Evolutionary conservation across 2,113 vertebrate species (phyloP), one percentile per base, ranked within the genome.

Genomic region (Eulemur rufifrons): DNA sequence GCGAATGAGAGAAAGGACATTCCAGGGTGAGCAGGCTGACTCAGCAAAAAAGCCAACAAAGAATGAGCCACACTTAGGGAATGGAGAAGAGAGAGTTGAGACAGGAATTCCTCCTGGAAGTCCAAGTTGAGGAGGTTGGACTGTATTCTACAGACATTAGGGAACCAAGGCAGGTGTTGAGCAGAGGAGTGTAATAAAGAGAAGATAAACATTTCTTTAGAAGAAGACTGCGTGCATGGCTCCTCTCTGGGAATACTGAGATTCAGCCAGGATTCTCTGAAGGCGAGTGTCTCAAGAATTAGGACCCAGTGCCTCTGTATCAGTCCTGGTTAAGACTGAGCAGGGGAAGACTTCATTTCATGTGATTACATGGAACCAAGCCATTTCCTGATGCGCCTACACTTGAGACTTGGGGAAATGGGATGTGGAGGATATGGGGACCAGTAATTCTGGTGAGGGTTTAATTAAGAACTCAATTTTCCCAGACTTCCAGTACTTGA

Each of bases 391-490:
- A 78, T 21, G 34, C 37, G 47, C 39, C 86, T 91, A 81, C 56
- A 37, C 63, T 91, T 39, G 91, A 97, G 96, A 95, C 74, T 82
- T 86, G 39, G 93, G 89, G 86, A 96, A 81, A 93, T 95, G 95
- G 95, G 69, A 93, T 94, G 84, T 68, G 52, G 86, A 76, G 94
- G 74, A 87, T 86, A 56, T 23, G 89, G 97, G 96, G 89, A 77
- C 97, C 88, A 92, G 93, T 85, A 91, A 97, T 93, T 97, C 97
- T 97, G 96, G 95, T 96, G 97, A 97, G 93, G 93, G 96, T 96
- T 97, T 98, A 98, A 98, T 98, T 98, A 98, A 98, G 97, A 98
- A 93, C 96, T 98, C 95, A 77, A 95, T 98, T 98, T 98, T 34
- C 95, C 97, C 95, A 95, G 97, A 96, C 86, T 98, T 98, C 93